These are phyloP conservation scores for Centropus bengalensis DNA, from an alignment of 2,113 vertebrate species.

Conservation along the genomic window DNA sequence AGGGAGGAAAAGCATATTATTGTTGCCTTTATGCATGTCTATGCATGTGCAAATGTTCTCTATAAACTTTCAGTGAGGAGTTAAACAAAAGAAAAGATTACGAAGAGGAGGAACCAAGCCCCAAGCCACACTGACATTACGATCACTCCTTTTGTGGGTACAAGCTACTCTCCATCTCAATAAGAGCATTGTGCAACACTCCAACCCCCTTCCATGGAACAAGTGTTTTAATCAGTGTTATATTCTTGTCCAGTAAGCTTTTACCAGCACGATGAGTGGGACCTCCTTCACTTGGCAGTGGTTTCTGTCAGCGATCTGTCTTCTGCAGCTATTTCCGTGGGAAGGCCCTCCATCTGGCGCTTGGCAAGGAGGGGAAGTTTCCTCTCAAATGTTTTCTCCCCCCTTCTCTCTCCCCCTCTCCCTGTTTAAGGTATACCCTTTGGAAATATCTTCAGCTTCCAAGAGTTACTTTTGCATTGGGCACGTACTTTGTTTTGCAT, in stretches of 20 bases:
- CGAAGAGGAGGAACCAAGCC: background rate
- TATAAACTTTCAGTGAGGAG: background rate
- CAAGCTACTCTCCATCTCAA: background rate
- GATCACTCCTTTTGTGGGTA: fast-evolving
- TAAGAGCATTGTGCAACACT: background rate
- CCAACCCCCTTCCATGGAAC: background rate
- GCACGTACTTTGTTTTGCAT: background rate
- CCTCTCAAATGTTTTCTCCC: slow-evolving; percentile 68
- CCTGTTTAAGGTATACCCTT: slow-evolving; percentile 64
- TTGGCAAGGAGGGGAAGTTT: slow-evolving; percentile 75
- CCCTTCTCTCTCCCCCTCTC: background rate
- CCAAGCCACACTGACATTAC: background rate
- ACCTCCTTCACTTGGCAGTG: slow-evolving; percentile 66
- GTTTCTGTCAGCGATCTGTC: slow-evolving; percentile 62
- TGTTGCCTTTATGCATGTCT: background rate
- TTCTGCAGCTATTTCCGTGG: slow-evolving; percentile 75
- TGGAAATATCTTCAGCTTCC: slow-evolving; percentile 23
- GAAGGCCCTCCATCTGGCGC: slow-evolving; percentile 77
- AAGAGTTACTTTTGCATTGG: slow-evolving; percentile 52
- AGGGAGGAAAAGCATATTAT: background rate
- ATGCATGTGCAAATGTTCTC: background rate
- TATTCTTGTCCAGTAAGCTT: slow-evolving; percentile 4
- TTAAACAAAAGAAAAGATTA: background rate
- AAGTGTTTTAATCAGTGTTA: background rate
- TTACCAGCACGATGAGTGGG: slow-evolving; percentile 7